Evolutionary conservation across 1,140 invertebrate genomes (phyloP), one percentile per base, ranked within the genome.

Genomic region (Euwallacea fornicatus): DNA sequence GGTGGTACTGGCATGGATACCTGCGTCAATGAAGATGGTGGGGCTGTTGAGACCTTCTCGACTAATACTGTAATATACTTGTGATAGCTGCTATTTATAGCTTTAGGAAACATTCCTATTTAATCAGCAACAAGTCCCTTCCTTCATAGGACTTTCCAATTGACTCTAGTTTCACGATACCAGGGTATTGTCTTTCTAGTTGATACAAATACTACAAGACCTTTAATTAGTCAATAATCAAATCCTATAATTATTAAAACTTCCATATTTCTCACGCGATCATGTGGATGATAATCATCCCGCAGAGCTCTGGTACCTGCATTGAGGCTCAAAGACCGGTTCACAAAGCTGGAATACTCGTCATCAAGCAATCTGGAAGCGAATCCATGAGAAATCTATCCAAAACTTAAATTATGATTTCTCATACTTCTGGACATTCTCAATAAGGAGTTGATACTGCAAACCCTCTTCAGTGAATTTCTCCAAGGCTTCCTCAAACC

Each of bases 11-110:
- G 86, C 86, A 76, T 90, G 88, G 65, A 88, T 87, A 33, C 86
- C 87, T 13, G 85, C 88, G 59, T 90, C 89, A 41, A 90, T 81
- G 76, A 90, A 86, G 43, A 90, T 84, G 0, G 85, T 84, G 41
- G 88, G 78, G 0, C 84, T 84, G 41, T 88, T 88, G 13, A 15
- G 66, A 44, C 21, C 9, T 46, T 69, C 71, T 7, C 68, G 64
- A 7, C 72, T 66, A 13, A 78, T 76, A 43, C 69, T 71, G 42
- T 33, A 64, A 50, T 33, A 47, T 13, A 64, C 6, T 16, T 64
- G 9, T 42, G 1, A 13, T 60, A 15, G 43, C 10, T 13, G 44
- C 41, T 63, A 7, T 6, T 46, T 21, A 13, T 21, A 53, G 21
- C 11, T 64, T 46, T 64, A 9, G 43, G 11, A 21, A 7, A 61